A percentile compares a stretch with the other conserved stretches of the same genome.
Conservation (phyloP, 2,797 vertebrate genomes). For the Enteromius radiatus region DNA sequence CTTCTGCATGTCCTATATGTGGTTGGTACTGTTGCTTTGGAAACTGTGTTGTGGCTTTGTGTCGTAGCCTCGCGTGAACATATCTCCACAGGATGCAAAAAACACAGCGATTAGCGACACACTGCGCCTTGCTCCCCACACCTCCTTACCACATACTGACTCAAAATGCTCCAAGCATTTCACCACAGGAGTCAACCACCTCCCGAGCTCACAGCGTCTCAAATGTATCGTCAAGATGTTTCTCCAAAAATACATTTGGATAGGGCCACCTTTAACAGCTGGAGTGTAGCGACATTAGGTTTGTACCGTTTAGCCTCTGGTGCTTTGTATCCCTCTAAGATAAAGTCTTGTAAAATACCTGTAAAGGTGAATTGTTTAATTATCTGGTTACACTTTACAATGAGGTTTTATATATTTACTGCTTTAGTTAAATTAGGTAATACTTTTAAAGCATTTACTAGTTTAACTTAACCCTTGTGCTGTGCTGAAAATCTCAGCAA, state of each 20-base stretch:
- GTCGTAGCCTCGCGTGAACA: not conserved
- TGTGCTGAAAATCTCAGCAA: not conserved
- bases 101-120: constrained; percentile 56
- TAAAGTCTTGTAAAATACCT: constrained; percentile 12
- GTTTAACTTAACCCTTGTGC: not conserved
- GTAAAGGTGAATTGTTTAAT: constrained; percentile 23
- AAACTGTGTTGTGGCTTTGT: constrained; percentile 46
- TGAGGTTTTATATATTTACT: not conserved
- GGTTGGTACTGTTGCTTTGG: constrained; percentile 29
- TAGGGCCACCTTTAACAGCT: constrained; percentile 39
- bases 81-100: constrained; percentile 42
- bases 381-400: not conserved
- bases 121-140: constrained; percentile 49
- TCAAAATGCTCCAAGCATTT: constrained; percentile 44
- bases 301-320: constrained; percentile 21
- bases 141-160: constrained; percentile 39
- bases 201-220: constrained; percentile 36
- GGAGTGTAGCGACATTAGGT: constrained; percentile 5
- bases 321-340: constrained; percentile 40
- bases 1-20: not conserved
- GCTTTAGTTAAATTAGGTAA: not conserved
- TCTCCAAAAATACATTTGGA: constrained; percentile 44
- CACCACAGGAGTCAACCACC: constrained; percentile 48
- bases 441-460: not conserved
- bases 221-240: constrained; percentile 24